Evolutionary conservation across 2,797 vertebrate species (phyloP).

Genomic region (Cyprinodon diabolis): DNA sequence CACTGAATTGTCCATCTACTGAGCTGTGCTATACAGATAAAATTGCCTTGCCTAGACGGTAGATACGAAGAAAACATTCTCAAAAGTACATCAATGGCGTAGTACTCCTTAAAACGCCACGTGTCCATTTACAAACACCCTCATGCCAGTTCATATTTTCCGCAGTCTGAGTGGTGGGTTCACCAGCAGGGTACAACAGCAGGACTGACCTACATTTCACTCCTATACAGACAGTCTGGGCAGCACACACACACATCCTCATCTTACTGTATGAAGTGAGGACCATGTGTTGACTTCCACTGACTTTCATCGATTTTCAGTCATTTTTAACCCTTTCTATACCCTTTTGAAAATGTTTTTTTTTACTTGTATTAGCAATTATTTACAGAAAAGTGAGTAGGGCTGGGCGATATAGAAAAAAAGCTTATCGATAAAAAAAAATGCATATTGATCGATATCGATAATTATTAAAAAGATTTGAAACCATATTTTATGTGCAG

Average conservation of each 20-base stretch:
- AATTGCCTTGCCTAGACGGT: no score
- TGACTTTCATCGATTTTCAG: no score
- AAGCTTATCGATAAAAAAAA: no score
- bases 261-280: neutral
- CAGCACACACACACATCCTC: constrained; percentile 21
- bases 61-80: constrained; percentile 3
- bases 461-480: no score
- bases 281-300: no score
- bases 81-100: constrained; percentile 31
- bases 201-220: constrained; percentile 80
- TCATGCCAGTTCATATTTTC: constrained; percentile 58
- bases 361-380: neutral
- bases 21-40: no score
- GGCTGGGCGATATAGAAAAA: no score
- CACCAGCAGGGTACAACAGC: constrained; percentile 63
- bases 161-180: constrained; percentile 63
- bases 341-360: no score
- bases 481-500: no score
- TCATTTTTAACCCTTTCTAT: no score
- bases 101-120: neutral
- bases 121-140: constrained; percentile 12
- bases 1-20: no score
- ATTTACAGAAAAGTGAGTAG: neutral
- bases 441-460: no score
- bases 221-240: constrained; percentile 35